Conservation (phyloP, 2,113 vertebrate species). For the Caloenas nicobarica region DNA sequence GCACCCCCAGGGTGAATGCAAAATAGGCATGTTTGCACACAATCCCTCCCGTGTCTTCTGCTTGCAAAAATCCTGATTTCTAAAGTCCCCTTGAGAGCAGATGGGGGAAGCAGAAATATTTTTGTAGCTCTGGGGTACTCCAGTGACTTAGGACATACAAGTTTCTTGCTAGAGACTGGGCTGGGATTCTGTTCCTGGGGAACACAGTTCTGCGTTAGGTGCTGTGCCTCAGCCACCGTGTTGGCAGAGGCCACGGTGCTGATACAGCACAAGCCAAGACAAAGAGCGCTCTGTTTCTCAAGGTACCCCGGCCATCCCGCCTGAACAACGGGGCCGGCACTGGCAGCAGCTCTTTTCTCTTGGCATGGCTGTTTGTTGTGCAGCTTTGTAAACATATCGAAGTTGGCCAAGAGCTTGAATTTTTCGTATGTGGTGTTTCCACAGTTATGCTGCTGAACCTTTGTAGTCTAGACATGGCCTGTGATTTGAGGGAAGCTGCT, state of each 20-base stretch:
- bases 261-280: background rate
- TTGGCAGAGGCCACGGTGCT: background rate
- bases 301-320: background rate
- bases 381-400: background rate
- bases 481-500: background rate
- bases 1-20: rapidly evolving
- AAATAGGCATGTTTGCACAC: background rate
- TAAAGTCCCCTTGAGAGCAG: background rate
- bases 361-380: background rate
- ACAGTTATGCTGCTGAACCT: background rate
- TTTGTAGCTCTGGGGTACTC: background rate
- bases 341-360: background rate
- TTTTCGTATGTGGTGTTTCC: background rate
- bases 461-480: background rate
- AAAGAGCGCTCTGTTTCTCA: background rate
- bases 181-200: background rate
- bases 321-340: background rate
- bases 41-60: background rate
- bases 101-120: background rate
- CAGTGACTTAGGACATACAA: background rate
- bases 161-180: background rate
- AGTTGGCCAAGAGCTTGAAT: background rate
- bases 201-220: background rate
- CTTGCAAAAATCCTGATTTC: background rate
- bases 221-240: background rate